phyloP scores from a whole-genome alignment of 2,888 invertebrate genomes.

The Rotaria sp. region DNA sequence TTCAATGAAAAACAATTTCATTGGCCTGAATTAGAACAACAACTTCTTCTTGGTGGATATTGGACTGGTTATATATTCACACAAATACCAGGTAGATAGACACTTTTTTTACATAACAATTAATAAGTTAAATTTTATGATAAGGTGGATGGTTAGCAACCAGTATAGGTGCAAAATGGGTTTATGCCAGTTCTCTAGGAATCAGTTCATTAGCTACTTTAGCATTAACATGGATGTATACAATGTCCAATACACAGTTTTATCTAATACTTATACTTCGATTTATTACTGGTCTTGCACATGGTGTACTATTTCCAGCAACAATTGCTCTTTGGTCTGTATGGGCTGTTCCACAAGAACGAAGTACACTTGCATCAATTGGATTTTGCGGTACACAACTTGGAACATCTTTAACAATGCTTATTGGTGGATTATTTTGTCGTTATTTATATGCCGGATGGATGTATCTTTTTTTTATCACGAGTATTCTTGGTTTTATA shows the following conservation, averaged over 20 bases:
- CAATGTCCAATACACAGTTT: neutral
- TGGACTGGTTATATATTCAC: slow-evolving; percentile 11
- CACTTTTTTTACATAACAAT: neutral
- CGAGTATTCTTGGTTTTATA: slow-evolving; percentile 23
- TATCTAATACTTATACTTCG: neutral
- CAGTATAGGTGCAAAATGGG: slow-evolving; percentile 3
- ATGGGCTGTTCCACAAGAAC: slow-evolving; percentile 11
- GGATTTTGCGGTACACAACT: slow-evolving; percentile 11
- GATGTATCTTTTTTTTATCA: neutral
- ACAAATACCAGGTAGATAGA: slow-evolving; percentile 9
- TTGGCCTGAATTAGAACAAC: neutral
- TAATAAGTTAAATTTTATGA: neutral
- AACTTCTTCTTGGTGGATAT: neutral
- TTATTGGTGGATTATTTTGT: neutral
- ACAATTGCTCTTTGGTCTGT: neutral
- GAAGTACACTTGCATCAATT: neutral
- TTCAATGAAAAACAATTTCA: neutral
- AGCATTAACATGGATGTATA: neutral
- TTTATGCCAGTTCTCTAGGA: neutral
- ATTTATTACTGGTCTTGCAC: neutral
- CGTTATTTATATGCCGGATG: neutral
- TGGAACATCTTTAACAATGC: neutral
- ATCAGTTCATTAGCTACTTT: neutral
- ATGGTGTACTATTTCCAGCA: slow-evolving; percentile 23
- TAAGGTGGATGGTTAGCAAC: slow-evolving; percentile 27